Evolutionary conservation across 2,888 invertebrate genomes (phyloP), one percentile per base, ranked within the genome.

Genomic region (Osmoderma eremita): DNA sequence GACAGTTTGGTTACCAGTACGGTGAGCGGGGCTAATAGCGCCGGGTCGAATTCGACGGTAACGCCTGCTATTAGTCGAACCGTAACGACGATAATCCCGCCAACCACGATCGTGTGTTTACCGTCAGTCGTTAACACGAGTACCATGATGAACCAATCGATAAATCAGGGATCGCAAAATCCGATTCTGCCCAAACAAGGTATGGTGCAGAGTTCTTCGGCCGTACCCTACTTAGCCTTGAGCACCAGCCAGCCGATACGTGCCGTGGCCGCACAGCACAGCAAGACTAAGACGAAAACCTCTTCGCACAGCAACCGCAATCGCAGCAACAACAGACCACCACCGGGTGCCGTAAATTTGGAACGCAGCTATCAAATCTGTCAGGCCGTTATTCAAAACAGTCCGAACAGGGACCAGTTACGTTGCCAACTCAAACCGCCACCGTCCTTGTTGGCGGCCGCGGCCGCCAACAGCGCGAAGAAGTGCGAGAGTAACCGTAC

Each of bases 311-410:
- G 67, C 18, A 84, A 63, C 77, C 84, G 87, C 63, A 86, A 84
- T 74, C 84, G 88, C 53, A 87, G 86, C 72, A 77, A 88, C 5
- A 91, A 90, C 76, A 91, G 91, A 80, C 89, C 93, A 69, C 94
- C 95, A 0, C 95, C 94, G 0, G 95, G 95, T 1, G 93, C 93
- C 3, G 94, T 97, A 38, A 97, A 97, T 83, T 84, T 97, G 63
- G 96, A 97, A 80, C 88, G 97, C 65, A 97, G 97, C 79, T 95
- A 96, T 82, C 96, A 97, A 84, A 97, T 97, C 75, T 94, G 94
- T 77, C 93, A 92, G 82, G 93, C 93, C 48, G 93, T 93, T n/a
- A 94, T 97, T 72, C 95, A 95, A 83, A 95, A 94, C 81, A 96
- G 95, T 78, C 94, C 94, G 0, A 95, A 95, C 83, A 86, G 95